Base-by-base conservation (phyloP, 2,888 invertebrate genomes). In the Tridacna gigas region DNA sequence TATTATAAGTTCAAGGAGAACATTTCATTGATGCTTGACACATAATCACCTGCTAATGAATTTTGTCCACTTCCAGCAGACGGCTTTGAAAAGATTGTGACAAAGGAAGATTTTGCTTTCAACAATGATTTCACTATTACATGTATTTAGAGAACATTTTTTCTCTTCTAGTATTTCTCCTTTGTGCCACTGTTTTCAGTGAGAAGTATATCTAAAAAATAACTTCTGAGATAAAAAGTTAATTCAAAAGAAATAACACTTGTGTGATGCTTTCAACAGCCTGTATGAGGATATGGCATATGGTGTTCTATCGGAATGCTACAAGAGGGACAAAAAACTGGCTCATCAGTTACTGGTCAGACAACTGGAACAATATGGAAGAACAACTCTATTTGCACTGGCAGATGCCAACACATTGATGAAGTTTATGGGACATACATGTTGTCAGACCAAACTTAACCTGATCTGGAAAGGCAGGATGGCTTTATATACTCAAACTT, bases 361-460 rank as follows among this genome's bases (percentile, higher is more conserved):
- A 20, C 87, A 89, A 77, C 88, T 93, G 20, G 81, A 83, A 11
- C 83, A 84, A 37, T 94, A 92, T 91, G 94, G 94, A 7, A 80
- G 85, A 37, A 89, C 91, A 20, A 94, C 94, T 9, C 85, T 93
- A 28, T 90, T 95, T 45, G 84, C 89, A 9, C 79, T 95, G 74
- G 95, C 94, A 37, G 94, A 94, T 71, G 80, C 88, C 7, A 91
- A 90, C 47, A 89, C 91, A 20, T 86, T 93, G 81, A 94, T 94
- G 94, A 93, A 94, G 77, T 94, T 95, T 80, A 93, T 94, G 90
- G 93, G 92, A 47, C 94, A 94, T 77, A 92, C 94, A 9, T 91
- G 91, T 74, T 94, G 94, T 84, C 95, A 95, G 89, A 94, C 94
- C 5, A 94, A 94, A 83, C 92, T 95, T n/a, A 94, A 94, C 77